Base-by-base conservation (phyloP, 1,140 invertebrate genomes). In the Nebria ingens region DNA sequence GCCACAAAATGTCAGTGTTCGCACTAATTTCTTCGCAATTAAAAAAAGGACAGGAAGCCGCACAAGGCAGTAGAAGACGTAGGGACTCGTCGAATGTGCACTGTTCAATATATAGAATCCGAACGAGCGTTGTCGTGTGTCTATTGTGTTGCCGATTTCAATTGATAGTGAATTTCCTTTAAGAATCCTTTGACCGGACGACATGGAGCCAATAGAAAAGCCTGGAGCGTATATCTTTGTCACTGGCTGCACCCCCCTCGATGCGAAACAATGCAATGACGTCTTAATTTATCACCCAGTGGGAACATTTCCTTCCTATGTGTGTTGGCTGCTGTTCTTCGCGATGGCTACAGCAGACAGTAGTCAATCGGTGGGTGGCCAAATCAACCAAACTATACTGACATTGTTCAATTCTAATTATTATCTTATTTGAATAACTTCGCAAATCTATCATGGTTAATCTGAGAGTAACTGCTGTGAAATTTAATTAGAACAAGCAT, bases 201-300 rank as follows among this genome's bases (percentile, higher is more conserved):
- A 62, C 58, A 45, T 12, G 40, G 9, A 45, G 40, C 40, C 50
- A 57, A 59, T 59, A 60, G 57, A 51, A 58, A 56, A 42, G n/a
- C n/a, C n/a, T n/a, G n/a, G 59, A 45, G 59, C 59, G 61, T 64
- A 64, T 64, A 62, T 64, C 63, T 58, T 64, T 62, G 63, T 64
- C 63, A 64, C 9, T 45, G 63, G 49, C 59, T 61, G 40, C 40
- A 45, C 40, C 40, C 59, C 61, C 63, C 52, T 52, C 58, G 57
- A 61, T 57, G 63, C 62, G 61, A 64, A 62, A 64, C 63, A 64
- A 64, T 62, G 63, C 61, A 50, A 59, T 21, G 53, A 62, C 40
- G 58, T 59, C 59, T 62, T 62, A 64, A 64, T 64, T 64, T 64
- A 64, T 64, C 63, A 64, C 61, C 61, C 61, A 62, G 63, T 64